Conservation (phyloP, 1,140 invertebrate genomes). For the Drosophila arawakana region DNA sequence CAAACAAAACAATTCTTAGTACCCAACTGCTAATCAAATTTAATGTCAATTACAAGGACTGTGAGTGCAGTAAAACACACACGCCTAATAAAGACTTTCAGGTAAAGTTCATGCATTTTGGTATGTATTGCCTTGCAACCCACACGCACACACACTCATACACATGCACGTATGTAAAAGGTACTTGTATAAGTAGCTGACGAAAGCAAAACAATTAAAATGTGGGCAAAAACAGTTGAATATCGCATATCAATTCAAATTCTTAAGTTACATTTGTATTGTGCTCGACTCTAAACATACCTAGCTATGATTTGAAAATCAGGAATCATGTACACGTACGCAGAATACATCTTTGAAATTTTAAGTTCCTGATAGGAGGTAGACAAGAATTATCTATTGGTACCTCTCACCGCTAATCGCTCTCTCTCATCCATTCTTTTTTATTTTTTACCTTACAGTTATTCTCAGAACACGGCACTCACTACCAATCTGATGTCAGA, state of each 20-base stretch:
- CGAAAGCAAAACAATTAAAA: conserved; percentile 43
- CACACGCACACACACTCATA: neutral
- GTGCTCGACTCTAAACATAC: neutral
- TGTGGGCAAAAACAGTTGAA: conserved; percentile 5
- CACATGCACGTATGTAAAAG: neutral
- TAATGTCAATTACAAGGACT: conserved; percentile 63
- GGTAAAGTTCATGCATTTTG: conserved; percentile 20
- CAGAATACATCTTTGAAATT: conserved; percentile 48
- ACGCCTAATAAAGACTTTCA: conserved; percentile 18
- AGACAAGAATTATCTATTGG: conserved; percentile 35
- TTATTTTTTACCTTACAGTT: conserved; percentile 47
- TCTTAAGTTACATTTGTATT: neutral
- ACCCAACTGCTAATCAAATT: conserved; percentile 23
- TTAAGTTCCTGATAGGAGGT: conserved; percentile 43
- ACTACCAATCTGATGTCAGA: conserved; percentile 24
- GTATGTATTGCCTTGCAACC: conserved; percentile 9
- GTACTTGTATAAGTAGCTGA: conserved; percentile 36
- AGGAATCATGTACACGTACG: conserved; percentile 45
- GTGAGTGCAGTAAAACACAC: conserved; percentile 1
- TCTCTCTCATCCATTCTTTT: conserved; percentile 44
- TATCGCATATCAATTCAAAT: neutral
- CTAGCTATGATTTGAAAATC: conserved; percentile 30
- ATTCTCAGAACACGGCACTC: conserved; percentile 32
- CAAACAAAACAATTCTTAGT: conserved; percentile 16
- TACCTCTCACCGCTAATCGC: conserved; percentile 45